Evolutionary conservation across 2,113 vertebrate genomes (phyloP).

Genomic region (Bos taurus): ARS-UCD2.0 NC_037352.1:28486501-28487000

Average conservation of each 20-base stretch:
- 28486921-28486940: neutral
- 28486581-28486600: neutral
- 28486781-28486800: neutral
- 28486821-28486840: neutral
- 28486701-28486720: neutral
- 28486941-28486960: neutral
- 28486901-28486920: neutral
- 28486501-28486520: neutral
- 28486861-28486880: neutral
- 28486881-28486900: neutral
- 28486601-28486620: neutral
- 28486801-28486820: neutral
- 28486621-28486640: neutral
- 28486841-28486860: neutral
- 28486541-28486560: too few species aligned
- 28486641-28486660: neutral
- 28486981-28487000: neutral
- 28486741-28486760: neutral
- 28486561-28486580: too few species aligned
- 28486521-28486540: too few species aligned
- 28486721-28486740: neutral
- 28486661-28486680: neutral
- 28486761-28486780: neutral
- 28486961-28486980: neutral
- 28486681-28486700: neutral